Evolutionary conservation across 2,797 vertebrate genomes (phyloP).

Genomic region (Platyrinchus mystaceus): DNA sequence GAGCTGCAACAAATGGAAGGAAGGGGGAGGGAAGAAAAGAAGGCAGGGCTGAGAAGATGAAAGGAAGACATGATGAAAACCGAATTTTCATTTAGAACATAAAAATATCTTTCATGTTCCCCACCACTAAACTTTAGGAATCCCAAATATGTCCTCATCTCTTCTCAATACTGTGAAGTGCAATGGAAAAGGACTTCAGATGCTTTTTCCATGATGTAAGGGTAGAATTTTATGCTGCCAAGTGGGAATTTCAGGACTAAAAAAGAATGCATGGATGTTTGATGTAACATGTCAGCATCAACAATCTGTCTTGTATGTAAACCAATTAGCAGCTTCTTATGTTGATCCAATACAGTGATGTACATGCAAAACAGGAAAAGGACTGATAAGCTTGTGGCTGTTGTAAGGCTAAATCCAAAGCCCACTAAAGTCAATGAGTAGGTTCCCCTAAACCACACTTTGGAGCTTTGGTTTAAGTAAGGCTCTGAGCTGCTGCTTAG

Average conservation of each 20-base stretch:
- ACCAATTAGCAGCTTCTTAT: slow-evolving; percentile 1
- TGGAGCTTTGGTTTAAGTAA: neutral
- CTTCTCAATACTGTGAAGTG: neutral
- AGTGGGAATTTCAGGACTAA: slow-evolving; percentile 4
- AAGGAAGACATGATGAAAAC: neutral
- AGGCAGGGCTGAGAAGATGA: neutral
- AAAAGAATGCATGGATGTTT: slow-evolving; percentile 42
- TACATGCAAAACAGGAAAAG: neutral
- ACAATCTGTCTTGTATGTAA: slow-evolving; percentile 11
- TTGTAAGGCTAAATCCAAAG: neutral
- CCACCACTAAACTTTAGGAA: slow-evolving; percentile 34
- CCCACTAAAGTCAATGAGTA: neutral
- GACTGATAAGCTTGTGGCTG: neutral
- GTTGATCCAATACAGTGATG: neutral
- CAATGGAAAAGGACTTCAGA: slow-evolving; percentile 21
- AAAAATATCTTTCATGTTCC: neutral
- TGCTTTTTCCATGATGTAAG: slow-evolving; percentile 24
- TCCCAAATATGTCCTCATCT: neutral
- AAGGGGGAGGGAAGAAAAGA: neutral
- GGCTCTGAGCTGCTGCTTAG: neutral
- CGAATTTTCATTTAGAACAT: neutral
- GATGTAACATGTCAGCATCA: slow-evolving; percentile 18
- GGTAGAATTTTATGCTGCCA: slow-evolving; percentile 19
- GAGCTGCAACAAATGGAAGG: neutral
- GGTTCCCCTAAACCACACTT: neutral